Evolutionary conservation across 2,113 vertebrate genomes (phyloP), one percentile per base, ranked within the genome.

Genomic region (Gasterosteus aculeatus): DNA sequence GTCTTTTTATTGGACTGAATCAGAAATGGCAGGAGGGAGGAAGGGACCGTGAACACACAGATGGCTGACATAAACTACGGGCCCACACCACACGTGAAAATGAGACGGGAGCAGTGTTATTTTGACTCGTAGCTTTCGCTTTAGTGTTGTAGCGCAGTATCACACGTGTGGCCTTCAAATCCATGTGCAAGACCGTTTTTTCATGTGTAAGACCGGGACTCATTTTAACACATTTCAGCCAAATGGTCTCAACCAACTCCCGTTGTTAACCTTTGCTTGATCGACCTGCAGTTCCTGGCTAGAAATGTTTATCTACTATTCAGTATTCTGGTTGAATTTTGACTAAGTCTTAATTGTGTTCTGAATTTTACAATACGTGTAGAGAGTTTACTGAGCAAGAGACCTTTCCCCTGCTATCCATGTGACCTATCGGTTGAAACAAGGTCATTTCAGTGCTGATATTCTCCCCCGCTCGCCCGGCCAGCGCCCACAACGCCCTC

Each of bases 381-480:
- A 44, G 29, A 14, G 22, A 56, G 29, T 65, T 39, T 39, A n/a
- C 10, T 64, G 61, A 29, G 69, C 53, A 22, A 67, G 70, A 69
- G 10, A 66, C 35, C 14, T 66, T 75, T 69, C 56, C 22, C 74
- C 49, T 47, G 26, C 63, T 79, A 29, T 74, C 67, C 61, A 4
- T 76, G 64, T 78, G 71, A 72, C 58, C 69, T 51, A 78, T 88
- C 70, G 65, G 41, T 84, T 84, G 68, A 83, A 88, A 87, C 86
- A 91, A 91, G 91, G 90, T 90, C 85, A 84, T 38, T 59, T 68
- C 65, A 60, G 47, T 18, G 57, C 82, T 72, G 85, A 75, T 62
- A 59, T n/a, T 10, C 9, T 26, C 77, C 83, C 41, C 53, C 39
- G 10, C 83, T 76, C 76, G 82, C 78, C 10, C 7, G 69, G 22